Conservation (phyloP, 2,888 invertebrate genomes). For the Drosophila aldrichi region DNA sequence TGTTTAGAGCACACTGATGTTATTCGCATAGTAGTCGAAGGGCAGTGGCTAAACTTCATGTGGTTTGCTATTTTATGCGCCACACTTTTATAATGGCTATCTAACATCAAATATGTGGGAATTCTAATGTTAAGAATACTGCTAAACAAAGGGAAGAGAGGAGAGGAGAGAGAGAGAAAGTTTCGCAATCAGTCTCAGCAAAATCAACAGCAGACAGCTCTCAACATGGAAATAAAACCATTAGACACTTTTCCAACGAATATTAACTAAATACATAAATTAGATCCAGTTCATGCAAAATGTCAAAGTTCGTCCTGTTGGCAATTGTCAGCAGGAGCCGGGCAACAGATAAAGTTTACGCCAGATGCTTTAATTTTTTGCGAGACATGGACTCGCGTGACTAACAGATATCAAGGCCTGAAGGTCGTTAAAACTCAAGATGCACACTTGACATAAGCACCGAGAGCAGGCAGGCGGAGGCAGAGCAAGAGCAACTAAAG, state of each 20-base stretch:
- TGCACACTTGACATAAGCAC: constrained; percentile 50
- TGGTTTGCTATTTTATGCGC: not conserved
- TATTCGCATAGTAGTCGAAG: not conserved
- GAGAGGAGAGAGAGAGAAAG: not conserved
- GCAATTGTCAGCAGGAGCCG: constrained; percentile 43
- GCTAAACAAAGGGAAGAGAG: too few relatives aligned
- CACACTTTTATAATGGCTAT: not conserved
- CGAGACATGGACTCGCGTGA: constrained; percentile 63
- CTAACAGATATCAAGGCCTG: constrained; percentile 64
- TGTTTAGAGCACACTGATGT: not conserved
- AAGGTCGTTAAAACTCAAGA: constrained; percentile 78
- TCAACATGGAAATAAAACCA: constrained; percentile 71
- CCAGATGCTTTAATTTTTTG: constrained; percentile 60
- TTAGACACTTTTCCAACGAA: constrained; percentile 58
- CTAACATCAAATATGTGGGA: not conserved
- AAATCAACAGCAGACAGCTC: constrained; percentile 49
- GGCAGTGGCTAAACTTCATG: not conserved
- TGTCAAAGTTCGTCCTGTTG: constrained; percentile 41
- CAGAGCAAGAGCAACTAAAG: constrained; percentile 27
- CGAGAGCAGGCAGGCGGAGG: not conserved
- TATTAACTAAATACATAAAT: constrained; percentile 77
- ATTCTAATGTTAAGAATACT: not conserved
- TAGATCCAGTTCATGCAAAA: constrained; percentile 52
- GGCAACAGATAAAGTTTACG: constrained; percentile 50
- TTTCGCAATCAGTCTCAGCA: constrained; percentile 36